phyloP scores from a whole-genome alignment of 1,140 invertebrate genomes.

The Pseudachorutes palmiensis region DNA sequence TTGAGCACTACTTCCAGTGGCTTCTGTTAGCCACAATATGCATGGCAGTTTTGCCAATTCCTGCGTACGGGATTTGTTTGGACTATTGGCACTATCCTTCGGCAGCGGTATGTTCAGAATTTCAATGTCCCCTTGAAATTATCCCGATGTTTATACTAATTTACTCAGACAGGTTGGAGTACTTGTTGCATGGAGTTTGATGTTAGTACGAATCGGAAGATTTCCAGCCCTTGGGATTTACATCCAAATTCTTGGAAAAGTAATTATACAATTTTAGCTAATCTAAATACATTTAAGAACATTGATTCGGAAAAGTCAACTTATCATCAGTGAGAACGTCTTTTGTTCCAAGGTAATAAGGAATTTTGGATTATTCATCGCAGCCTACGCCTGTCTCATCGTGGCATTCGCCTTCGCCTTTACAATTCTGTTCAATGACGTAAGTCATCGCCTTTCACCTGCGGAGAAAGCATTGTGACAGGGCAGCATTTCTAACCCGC shows the following conservation, averaged over 20 bases:
- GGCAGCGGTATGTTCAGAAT: slow-evolving; percentile 20
- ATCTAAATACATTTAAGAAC: too few species aligned
- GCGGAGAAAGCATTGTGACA: too few species aligned
- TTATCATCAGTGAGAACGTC: background rate
- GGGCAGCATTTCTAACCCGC: too few species aligned
- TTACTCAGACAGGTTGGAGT: slow-evolving; percentile 49
- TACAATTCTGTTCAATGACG: slow-evolving; percentile 62
- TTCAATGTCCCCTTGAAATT: background rate
- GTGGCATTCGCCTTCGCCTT: slow-evolving; percentile 67
- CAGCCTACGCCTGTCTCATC: slow-evolving; percentile 66
- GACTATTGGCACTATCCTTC: slow-evolving; percentile 13
- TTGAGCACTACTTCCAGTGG: slow-evolving; percentile 75
- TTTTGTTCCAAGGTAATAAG: slow-evolving; percentile 48
- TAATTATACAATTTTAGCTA: slow-evolving; percentile 1
- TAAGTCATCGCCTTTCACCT: too few species aligned
- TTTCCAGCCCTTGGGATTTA: slow-evolving; percentile 75
- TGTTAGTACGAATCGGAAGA: slow-evolving; percentile 73
- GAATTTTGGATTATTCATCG: slow-evolving; percentile 70
- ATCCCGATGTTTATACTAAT: background rate
- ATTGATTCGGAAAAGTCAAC: background rate
- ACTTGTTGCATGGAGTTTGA: slow-evolving; percentile 65
- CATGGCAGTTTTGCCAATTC: background rate
- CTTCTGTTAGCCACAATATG: slow-evolving; percentile 57
- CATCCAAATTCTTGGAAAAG: slow-evolving; percentile 73
- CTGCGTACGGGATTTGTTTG: background rate